These are phyloP conservation scores for Oxyteleia sp. DNA, from an alignment of 2,888 invertebrate genomes.

Conservation along the genomic window DNA sequence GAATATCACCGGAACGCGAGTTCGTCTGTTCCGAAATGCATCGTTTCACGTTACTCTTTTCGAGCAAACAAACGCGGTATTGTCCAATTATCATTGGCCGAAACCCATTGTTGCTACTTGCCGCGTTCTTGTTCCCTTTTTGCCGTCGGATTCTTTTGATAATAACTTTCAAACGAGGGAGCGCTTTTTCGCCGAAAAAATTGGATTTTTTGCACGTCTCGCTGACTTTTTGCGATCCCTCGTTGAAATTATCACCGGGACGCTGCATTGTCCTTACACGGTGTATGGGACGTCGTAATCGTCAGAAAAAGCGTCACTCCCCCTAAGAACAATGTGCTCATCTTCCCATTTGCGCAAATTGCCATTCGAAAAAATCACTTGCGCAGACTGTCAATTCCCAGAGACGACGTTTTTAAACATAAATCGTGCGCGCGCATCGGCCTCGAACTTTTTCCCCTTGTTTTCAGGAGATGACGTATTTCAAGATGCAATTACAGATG, in stretches of 20 bases:
- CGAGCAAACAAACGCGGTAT: too few species aligned
- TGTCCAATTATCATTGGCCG: too few species aligned
- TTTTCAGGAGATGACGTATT: too few species aligned
- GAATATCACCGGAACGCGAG: not conserved
- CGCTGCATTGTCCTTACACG: constrained; percentile 64
- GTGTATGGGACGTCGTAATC: constrained; percentile 76
- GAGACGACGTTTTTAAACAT: constrained; percentile 19
- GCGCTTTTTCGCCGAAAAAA: constrained; percentile 13
- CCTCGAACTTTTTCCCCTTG: not conserved
- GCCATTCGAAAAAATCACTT: constrained; percentile 23
- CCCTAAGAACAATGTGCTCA: constrained; percentile 67
- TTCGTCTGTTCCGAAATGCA: too few species aligned
- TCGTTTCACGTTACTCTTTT: too few species aligned
- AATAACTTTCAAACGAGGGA: constrained; percentile 3
- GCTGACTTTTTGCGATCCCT: constrained; percentile 21
- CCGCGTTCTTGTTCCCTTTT: not conserved
- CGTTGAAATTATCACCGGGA: constrained; percentile 10
- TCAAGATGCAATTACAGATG: too few species aligned
- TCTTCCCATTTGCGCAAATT: constrained; percentile 45
- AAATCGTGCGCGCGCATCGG: not conserved
- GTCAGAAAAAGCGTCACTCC: constrained; percentile 79
- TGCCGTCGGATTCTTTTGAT: constrained; percentile 7
- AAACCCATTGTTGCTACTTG: not conserved
- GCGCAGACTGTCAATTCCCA: not conserved
- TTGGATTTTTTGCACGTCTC: constrained; percentile 28